These are phyloP conservation scores for Oreochromis tanganicae DNA, from an alignment of 2,113 vertebrate genomes.

Conservation along the genomic window DNA sequence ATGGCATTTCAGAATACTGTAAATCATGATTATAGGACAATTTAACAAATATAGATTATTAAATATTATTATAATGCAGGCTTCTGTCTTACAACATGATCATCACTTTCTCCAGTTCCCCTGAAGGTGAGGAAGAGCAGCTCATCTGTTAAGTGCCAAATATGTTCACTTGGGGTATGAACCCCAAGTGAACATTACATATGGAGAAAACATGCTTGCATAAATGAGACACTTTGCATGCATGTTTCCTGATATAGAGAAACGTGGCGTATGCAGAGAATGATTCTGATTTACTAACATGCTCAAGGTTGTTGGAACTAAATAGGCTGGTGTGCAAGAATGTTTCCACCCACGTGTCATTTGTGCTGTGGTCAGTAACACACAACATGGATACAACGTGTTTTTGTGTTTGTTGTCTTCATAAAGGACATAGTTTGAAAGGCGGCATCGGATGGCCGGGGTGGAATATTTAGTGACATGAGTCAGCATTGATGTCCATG, in stretches of 20 bases:
- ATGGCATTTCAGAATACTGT: not conserved
- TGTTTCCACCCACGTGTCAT: not conserved
- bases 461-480: not conserved
- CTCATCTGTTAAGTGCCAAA: not conserved
- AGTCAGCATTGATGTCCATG: not conserved
- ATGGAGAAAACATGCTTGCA: not conserved
- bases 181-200: not conserved
- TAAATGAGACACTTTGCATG: not conserved
- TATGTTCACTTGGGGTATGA: not conserved
- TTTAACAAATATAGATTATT: not conserved
- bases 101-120: not conserved
- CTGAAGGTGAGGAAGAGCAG: not conserved
- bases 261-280: not conserved
- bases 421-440: not conserved
- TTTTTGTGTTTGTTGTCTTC: not conserved
- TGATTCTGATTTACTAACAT: not conserved
- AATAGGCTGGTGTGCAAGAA: not conserved
- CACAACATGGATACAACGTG: not conserved
- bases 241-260: not conserved
- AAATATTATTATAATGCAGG: not conserved
- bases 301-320: not conserved
- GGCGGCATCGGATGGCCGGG: not conserved
- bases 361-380: not conserved
- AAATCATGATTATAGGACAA: not conserved
- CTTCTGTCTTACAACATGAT: not conserved